Conservation (phyloP, 1,140 invertebrate species). For the Cyclargus thomasi region DNA sequence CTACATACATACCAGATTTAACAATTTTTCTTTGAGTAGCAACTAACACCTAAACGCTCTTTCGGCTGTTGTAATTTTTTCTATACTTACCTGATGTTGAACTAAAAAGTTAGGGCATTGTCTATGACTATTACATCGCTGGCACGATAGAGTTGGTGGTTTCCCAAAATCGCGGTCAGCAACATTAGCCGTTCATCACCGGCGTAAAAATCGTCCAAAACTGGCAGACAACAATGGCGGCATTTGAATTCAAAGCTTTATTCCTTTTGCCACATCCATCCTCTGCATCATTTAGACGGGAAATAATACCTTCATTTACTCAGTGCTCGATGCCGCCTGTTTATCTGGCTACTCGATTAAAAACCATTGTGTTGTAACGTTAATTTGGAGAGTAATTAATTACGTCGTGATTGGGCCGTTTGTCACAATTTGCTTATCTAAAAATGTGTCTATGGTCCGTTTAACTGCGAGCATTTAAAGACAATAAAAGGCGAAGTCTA, state of each 20-base stretch:
- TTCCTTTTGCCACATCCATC: slow-evolving; percentile 30
- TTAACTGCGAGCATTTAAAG: neutral
- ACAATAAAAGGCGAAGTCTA: neutral
- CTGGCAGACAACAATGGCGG: slow-evolving; percentile 60
- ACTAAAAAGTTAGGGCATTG: neutral
- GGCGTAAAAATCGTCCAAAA: slow-evolving; percentile 47
- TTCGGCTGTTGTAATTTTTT: too few relatives aligned
- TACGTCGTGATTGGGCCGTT: neutral
- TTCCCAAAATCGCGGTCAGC: slow-evolving; percentile 37
- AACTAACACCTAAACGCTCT: too few relatives aligned
- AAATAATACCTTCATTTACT: slow-evolving; percentile 28
- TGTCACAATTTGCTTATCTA: neutral
- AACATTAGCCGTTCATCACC: slow-evolving; percentile 38
- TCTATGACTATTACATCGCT: neutral
- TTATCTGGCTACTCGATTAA: neutral
- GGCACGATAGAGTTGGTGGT: slow-evolving; percentile 44
- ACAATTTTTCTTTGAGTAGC: too few relatives aligned
- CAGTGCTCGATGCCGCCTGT: neutral
- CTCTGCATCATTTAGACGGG: slow-evolving; percentile 24
- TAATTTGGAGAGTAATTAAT: neutral
- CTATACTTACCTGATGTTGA: too few relatives aligned
- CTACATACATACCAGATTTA: too few relatives aligned
- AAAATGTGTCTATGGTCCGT: neutral
- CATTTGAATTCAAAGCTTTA: slow-evolving; percentile 54
- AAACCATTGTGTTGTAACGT: slow-evolving; percentile 2